Percentiles rank a stretch among this genome's conserved stretches.
phyloP scores from a whole-genome alignment of 2,113 vertebrate genomes.

The Aldabrachelys gigantea region DNA sequence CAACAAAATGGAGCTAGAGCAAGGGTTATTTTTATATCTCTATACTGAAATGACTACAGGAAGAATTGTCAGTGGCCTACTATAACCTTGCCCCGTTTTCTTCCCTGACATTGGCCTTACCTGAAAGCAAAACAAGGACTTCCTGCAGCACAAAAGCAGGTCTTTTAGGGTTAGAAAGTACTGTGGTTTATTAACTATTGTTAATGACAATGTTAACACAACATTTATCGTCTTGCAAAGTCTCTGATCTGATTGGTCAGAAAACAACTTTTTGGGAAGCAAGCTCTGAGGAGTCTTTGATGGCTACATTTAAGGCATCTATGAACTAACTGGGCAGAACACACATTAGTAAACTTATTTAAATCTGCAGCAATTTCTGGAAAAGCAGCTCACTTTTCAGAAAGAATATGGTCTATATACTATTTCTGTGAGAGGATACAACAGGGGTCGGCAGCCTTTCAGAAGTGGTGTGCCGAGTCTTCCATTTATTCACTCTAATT shows the following conservation, averaged over 20 bases:
- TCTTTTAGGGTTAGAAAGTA: background rate
- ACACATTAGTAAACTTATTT: rapidly evolving
- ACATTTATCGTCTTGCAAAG: background rate
- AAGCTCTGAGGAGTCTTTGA: background rate
- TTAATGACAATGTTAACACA: background rate
- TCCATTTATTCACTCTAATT: too few relatives aligned
- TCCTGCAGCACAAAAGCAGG: background rate
- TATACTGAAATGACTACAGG: background rate
- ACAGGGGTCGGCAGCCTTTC: too few relatives aligned
- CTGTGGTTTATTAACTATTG: background rate
- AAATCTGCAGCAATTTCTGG: background rate
- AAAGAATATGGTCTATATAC: background rate
- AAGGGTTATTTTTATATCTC: background rate
- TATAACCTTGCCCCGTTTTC: rapidly evolving
- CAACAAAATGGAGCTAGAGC: background rate
- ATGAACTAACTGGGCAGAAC: background rate
- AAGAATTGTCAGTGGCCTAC: background rate
- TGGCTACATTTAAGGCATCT: background rate
- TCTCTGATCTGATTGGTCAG: background rate
- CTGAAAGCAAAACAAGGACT: rapidly evolving
- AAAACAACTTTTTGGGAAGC: background rate
- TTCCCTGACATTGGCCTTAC: background rate
- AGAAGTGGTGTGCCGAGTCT: too few relatives aligned
- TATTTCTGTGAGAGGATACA: background rate
- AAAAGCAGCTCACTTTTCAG: background rate